A percentile compares a stretch with the other conserved stretches of the same genome.
Evolutionary conservation across 2,113 vertebrate species (phyloP).

Genomic region (Columba janthina): DNA sequence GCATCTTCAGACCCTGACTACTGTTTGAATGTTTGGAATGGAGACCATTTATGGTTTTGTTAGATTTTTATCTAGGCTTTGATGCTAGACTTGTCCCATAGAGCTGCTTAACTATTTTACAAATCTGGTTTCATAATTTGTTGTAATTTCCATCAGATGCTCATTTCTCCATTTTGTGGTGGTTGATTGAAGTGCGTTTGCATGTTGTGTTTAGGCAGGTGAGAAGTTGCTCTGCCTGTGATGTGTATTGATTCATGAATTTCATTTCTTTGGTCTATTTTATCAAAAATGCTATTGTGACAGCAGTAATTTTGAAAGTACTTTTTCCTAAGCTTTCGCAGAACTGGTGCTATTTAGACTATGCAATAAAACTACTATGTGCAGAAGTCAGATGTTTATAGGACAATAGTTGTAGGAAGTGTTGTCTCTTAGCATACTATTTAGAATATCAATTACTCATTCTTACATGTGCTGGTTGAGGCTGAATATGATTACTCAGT

Average conservation of each 20-base stretch:
- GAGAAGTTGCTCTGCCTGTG: not conserved
- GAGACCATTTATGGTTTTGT: not conserved
- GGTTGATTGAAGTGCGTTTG: not conserved
- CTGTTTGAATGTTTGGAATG: not conserved
- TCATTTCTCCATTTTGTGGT: slow-evolving; percentile 2
- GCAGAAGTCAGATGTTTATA: not conserved
- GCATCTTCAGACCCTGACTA: not conserved
- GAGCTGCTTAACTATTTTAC: not conserved
- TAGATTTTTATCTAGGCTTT: not conserved
- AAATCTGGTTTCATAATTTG: not conserved
- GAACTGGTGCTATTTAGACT: not conserved
- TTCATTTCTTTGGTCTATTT: not conserved
- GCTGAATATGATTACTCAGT: not conserved
- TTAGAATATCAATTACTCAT: not conserved
- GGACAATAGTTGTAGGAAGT: not conserved
- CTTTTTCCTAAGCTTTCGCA: not conserved
- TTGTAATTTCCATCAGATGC: not conserved
- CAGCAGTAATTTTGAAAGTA: not conserved
- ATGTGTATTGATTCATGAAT: not conserved
- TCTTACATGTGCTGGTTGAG: not conserved
- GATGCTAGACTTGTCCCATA: not conserved
- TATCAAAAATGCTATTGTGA: not conserved
- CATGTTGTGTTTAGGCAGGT: not conserved
- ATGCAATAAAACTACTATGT: not conserved
- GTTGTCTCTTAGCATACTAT: not conserved